phyloP scores from a whole-genome alignment of 2,113 vertebrate genomes.

The Myotis davidii region DNA sequence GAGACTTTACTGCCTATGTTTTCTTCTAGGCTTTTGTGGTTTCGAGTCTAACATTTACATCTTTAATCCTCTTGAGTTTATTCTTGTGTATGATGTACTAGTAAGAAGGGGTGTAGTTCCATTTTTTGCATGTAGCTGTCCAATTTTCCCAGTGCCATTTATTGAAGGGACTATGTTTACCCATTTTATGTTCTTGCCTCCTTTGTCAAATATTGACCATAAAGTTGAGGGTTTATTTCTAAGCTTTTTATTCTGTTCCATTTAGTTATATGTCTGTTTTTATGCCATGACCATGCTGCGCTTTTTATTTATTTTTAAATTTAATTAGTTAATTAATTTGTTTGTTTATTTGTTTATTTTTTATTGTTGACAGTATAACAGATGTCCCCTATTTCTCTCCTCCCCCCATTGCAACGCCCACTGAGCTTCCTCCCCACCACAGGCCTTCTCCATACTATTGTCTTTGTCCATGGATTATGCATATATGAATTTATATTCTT shows the following conservation, averaged over 20 bases:
- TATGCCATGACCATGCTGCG: neutral
- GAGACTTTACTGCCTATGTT: neutral
- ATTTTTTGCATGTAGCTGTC: neutral
- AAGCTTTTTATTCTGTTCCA: neutral
- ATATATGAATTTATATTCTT: neutral
- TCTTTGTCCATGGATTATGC: neutral
- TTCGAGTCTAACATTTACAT: neutral
- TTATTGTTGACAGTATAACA: too few relatives aligned
- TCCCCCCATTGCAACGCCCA: neutral
- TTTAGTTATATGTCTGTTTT: neutral
- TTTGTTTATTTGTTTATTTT: neutral
- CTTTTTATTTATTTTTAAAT: neutral
- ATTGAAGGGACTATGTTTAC: neutral
- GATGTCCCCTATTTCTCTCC: neutral
- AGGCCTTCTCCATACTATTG: neutral
- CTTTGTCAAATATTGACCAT: neutral
- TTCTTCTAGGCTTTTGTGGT: neutral
- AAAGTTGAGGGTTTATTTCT: neutral
- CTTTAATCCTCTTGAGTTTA: neutral
- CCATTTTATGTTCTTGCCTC: neutral
- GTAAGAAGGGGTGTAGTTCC: neutral
- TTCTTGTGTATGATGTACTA: neutral
- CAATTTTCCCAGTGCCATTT: neutral
- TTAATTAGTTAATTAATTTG: neutral
- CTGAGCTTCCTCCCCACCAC: neutral